These are phyloP conservation scores for Metalampra italica DNA, from an alignment of 2,888 invertebrate genomes.

Conservation along the genomic window DNA sequence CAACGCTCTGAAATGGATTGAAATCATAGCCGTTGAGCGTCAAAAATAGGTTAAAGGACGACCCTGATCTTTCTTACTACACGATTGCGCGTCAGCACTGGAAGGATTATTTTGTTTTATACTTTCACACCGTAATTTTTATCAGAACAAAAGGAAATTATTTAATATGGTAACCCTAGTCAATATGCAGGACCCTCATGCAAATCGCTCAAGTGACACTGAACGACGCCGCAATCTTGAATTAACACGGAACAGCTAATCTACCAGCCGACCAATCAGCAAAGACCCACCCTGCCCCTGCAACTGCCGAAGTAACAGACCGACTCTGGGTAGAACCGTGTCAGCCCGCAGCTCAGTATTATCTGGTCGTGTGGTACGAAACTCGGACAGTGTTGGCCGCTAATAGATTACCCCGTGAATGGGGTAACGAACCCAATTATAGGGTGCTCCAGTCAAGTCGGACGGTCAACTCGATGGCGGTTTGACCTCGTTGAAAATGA, in stretches of 20 bases:
- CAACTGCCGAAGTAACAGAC: no score
- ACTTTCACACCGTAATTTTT: no score
- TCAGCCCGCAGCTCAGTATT: no score
- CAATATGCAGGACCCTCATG: constrained; percentile 21
- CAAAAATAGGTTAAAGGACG: no score
- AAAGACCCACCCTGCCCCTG: no score
- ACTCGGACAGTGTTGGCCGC: constrained; percentile 39
- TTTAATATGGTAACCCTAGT: constrained; percentile 6
- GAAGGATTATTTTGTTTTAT: no score
- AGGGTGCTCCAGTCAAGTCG: constrained; percentile 19
- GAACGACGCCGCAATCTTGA: constrained; percentile 35
- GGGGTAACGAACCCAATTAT: constrained; percentile 52
- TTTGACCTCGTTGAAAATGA: constrained; percentile 10
- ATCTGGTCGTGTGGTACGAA: background rate
- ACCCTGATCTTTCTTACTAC: no score
- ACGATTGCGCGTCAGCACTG: no score
- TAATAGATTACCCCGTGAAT: constrained; percentile 51
- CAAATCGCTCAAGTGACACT: constrained; percentile 44
- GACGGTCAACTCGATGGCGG: background rate
- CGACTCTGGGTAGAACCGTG: no score
- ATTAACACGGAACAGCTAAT: constrained; percentile 48
- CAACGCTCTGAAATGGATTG: no score
- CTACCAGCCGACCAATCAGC: constrained; percentile 13
- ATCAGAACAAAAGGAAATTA: background rate
- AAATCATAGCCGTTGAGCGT: no score